Evolutionary conservation across 2,113 vertebrate species (phyloP).

Genomic region (Mellivora capensis): DNA sequence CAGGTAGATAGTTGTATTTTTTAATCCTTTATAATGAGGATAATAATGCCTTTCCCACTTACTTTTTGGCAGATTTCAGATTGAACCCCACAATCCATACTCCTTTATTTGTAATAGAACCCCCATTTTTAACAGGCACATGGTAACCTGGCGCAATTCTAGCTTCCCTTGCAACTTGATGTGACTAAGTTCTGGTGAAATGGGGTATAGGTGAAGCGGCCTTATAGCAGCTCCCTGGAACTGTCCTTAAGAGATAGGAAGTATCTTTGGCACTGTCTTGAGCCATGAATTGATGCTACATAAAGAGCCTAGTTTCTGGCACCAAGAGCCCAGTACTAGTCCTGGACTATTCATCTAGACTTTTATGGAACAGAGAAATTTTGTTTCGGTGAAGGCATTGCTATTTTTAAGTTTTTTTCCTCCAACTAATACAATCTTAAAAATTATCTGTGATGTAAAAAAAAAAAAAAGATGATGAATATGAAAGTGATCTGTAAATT

Average conservation of each 20-base stretch:
- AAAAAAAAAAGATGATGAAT: background rate
- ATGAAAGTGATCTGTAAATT: background rate
- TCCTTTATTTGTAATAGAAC: background rate
- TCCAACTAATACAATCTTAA: background rate
- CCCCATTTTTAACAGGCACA: background rate
- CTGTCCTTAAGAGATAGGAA: background rate
- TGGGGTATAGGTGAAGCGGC: background rate
- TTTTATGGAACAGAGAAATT: background rate
- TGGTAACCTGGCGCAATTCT: background rate
- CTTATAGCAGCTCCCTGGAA: background rate
- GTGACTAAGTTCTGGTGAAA: background rate
- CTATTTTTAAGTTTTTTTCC: background rate
- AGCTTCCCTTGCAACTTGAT: background rate
- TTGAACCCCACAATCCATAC: background rate
- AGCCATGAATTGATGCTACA: background rate
- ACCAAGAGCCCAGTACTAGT: background rate
- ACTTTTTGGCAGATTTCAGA: background rate
- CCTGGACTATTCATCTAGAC: background rate
- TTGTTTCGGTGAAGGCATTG: background rate
- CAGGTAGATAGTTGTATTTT: background rate
- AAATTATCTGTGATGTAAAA: background rate
- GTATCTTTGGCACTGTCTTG: background rate
- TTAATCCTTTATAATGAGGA: background rate
- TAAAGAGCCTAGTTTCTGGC: background rate
- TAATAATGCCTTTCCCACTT: background rate